These are phyloP conservation scores for Lepidostoma basale DNA, from an alignment of 1,140 invertebrate genomes.

Conservation along the genomic window DNA sequence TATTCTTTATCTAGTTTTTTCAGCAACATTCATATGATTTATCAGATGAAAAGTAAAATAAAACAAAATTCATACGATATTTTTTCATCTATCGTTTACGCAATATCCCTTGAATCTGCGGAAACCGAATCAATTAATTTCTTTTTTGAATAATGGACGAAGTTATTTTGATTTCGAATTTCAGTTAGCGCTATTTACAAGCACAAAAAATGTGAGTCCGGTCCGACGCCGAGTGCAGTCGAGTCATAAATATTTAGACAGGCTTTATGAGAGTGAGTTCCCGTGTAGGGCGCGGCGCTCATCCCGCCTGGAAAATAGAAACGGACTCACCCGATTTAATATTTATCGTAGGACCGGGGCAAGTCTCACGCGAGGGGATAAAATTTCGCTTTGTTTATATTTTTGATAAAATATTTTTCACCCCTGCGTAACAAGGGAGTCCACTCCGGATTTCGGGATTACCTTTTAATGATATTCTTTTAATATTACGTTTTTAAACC, in stretches of 20 bases:
- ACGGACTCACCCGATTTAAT: conserved; percentile 23
- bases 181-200: too few relatives aligned
- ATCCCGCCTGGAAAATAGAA: conserved; percentile 30
- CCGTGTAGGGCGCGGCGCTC: background rate
- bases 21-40: too few relatives aligned
- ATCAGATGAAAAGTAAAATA: too few relatives aligned
- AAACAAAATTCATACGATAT: too few relatives aligned
- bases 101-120: too few relatives aligned
- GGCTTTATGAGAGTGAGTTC: conserved; percentile 29
- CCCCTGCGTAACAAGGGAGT: background rate
- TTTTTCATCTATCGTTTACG: too few relatives aligned
- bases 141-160: too few relatives aligned
- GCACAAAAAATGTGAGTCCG: too few relatives aligned
- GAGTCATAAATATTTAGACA: conserved; percentile 28
- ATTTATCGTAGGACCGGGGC: conserved; percentile 20
- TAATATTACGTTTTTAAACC: conserved; percentile 8
- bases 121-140: too few relatives aligned
- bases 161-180: too few relatives aligned
- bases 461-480: conserved; percentile 14
- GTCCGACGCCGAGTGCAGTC: conserved; percentile 20
- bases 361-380: background rate
- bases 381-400: conserved; percentile 12
- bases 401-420: background rate
- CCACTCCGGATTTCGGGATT: background rate
- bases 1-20: too few relatives aligned